phyloP scores from a whole-genome alignment of 1,140 invertebrate species.

The Drosophila persimilis region DNA sequence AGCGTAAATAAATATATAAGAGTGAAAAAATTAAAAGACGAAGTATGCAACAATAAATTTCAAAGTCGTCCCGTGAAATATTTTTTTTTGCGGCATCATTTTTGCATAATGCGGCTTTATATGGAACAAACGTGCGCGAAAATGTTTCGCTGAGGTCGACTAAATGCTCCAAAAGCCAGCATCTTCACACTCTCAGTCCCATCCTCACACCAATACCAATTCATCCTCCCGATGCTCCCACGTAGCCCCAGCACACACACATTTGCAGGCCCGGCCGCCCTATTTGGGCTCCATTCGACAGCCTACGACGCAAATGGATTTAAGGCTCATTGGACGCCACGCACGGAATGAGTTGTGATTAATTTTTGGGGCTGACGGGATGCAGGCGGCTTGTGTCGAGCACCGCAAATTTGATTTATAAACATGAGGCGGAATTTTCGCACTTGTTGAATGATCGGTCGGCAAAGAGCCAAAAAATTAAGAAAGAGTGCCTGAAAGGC shows the following conservation, averaged over 20 bases:
- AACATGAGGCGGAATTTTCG: constrained; percentile 45
- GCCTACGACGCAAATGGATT: constrained; percentile 26
- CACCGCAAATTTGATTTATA: constrained; percentile 62
- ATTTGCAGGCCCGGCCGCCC: background rate
- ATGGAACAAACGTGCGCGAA: constrained; percentile 65
- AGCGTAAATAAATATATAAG: background rate
- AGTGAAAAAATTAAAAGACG: background rate
- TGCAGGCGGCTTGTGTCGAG: constrained; percentile 19
- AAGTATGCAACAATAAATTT: constrained; percentile 52
- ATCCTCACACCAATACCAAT: background rate
- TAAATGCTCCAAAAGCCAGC: constrained; percentile 14
- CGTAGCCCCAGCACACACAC: background rate
- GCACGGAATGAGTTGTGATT: constrained; percentile 51
- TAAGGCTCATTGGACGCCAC: constrained; percentile 32
- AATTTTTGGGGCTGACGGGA: constrained; percentile 38
- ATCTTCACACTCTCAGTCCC: background rate
- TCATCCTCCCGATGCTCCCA: background rate
- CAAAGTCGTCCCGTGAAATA: constrained; percentile 39
- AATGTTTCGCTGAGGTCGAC: constrained; percentile 42
- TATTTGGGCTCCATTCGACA: background rate
- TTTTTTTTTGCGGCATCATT: constrained; percentile 19
- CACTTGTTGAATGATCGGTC: constrained; percentile 47
- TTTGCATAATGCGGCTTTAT: constrained; percentile 59
- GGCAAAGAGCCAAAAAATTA: background rate
- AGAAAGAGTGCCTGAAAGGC: background rate